Evolutionary conservation across 2,888 invertebrate genomes (phyloP).

Genomic region (Cordylochernes scorpioides): DNA sequence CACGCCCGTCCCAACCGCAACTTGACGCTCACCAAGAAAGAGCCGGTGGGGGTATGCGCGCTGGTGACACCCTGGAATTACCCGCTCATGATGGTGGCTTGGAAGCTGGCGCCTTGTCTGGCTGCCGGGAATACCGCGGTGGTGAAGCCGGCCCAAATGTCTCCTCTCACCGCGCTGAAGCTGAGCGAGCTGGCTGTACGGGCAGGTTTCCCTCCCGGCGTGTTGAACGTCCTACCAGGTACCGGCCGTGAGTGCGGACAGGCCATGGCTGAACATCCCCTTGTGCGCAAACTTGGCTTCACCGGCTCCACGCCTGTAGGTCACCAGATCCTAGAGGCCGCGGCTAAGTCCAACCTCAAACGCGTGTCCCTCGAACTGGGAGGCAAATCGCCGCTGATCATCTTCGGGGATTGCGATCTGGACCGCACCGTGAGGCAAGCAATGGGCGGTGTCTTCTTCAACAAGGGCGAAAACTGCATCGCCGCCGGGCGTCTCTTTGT

Average conservation of each 20-base stretch:
- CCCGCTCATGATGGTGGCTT: conserved; percentile 90
- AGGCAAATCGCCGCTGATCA: conserved; percentile 78
- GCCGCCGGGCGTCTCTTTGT: conserved; percentile 83
- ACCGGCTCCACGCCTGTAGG: conserved; percentile 86
- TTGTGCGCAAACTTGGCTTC: conserved; percentile 72
- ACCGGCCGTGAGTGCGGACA: conserved; percentile 51
- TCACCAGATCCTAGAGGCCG: conserved; percentile 65
- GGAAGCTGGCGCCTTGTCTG: conserved; percentile 93
- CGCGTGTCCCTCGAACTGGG: conserved; percentile 81
- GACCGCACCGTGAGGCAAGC: conserved; percentile 72
- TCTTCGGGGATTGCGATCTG: conserved; percentile 75
- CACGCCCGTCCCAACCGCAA: conserved; percentile 36
- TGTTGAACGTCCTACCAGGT: conserved; percentile 73
- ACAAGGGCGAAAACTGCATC: conserved; percentile 94
- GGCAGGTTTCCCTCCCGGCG: conserved; percentile 85
- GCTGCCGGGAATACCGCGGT: conserved; percentile 89
- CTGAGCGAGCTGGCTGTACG: conserved; percentile 64
- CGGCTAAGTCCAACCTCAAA: conserved; percentile 68
- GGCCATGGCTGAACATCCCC: conserved; percentile 55
- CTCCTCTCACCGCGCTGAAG: conserved; percentile 74
- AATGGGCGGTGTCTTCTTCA: conserved; percentile 84
- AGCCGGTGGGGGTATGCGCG: conserved; percentile 50
- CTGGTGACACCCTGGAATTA: conserved; percentile 61
- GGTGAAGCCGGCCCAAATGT: conserved; percentile 63
- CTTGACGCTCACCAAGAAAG: conserved; percentile 56